Conservation (phyloP, 1,140 invertebrate species). For the Brachionus angularis region DNA sequence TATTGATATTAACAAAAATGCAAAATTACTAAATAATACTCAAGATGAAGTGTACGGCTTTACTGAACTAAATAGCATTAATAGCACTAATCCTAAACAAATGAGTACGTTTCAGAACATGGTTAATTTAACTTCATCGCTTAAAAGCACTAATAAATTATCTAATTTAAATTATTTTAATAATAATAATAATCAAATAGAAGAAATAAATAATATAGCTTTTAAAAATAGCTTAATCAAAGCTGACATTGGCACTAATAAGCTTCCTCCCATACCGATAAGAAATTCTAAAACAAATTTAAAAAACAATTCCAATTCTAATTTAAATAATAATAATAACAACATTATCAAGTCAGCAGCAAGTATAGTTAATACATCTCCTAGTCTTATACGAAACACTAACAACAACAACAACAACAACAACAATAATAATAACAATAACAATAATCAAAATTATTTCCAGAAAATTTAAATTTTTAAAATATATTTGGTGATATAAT, state of each 20-base stretch:
- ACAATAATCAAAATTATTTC: background rate
- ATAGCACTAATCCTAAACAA: constrained; percentile 1
- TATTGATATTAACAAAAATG: constrained; percentile 7
- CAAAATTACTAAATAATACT: constrained; percentile 1
- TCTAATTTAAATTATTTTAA: background rate
- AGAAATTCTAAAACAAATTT: constrained; percentile 6
- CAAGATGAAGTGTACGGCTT: constrained; percentile 26
- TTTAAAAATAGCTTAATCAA: too few relatives aligned
- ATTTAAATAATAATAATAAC: background rate
- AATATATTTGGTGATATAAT: background rate
- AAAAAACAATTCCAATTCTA: constrained; percentile 23
- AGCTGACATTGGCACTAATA: too few relatives aligned
- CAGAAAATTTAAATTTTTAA: background rate
- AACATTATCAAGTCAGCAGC: background rate
- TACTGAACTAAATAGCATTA: constrained; percentile 16
- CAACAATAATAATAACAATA: background rate
- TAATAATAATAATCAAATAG: background rate
- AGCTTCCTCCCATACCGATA: constrained; percentile 1
- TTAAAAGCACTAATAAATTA: background rate
- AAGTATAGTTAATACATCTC: background rate
- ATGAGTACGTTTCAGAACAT: constrained; percentile 25
- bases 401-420: background rate
- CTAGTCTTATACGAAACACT: background rate
- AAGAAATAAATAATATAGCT: background rate
- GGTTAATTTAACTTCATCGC: too few relatives aligned